phyloP scores from a whole-genome alignment of 2,113 vertebrate genomes.

The Gallinago paraguaiae region DNA sequence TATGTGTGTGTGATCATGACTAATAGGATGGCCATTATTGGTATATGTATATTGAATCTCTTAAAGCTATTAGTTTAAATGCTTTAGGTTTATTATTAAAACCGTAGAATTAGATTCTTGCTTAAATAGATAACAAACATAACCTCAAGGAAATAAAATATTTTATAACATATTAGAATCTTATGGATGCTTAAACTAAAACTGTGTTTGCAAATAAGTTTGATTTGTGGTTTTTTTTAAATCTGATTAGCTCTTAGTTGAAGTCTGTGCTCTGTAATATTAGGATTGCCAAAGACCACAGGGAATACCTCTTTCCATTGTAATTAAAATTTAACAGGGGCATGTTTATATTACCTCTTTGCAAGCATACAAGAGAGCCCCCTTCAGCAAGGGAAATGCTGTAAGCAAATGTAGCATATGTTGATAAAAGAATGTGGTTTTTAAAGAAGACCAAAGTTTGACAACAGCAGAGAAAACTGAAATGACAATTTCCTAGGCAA shows the following conservation, averaged over 20 bases:
- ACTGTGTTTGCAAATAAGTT: not conserved
- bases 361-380: not conserved
- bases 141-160: conserved; percentile 10
- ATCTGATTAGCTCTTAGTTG: not conserved
- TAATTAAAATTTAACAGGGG: not conserved
- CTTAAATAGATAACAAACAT: not conserved
- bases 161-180: not conserved
- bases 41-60: not conserved
- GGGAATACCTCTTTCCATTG: not conserved
- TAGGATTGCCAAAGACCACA: not conserved
- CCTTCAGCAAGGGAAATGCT: not conserved
- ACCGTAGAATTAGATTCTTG: not conserved
- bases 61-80: conserved; percentile 14
- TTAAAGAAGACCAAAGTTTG: not conserved
- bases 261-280: not conserved
- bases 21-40: not conserved
- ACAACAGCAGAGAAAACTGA: not conserved
- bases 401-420: not conserved
- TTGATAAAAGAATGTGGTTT: not conserved
- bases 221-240: not conserved
- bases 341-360: not conserved
- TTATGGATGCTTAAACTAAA: not conserved
- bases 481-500: not conserved
- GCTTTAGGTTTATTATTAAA: conserved; percentile 31
- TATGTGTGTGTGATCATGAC: not conserved